A percentile compares a stretch with the other conserved stretches of the same genome.
These are phyloP conservation scores for Leuciscus waleckii DNA, from an alignment of 2,797 vertebrate genomes.

Conservation along the genomic window DNA sequence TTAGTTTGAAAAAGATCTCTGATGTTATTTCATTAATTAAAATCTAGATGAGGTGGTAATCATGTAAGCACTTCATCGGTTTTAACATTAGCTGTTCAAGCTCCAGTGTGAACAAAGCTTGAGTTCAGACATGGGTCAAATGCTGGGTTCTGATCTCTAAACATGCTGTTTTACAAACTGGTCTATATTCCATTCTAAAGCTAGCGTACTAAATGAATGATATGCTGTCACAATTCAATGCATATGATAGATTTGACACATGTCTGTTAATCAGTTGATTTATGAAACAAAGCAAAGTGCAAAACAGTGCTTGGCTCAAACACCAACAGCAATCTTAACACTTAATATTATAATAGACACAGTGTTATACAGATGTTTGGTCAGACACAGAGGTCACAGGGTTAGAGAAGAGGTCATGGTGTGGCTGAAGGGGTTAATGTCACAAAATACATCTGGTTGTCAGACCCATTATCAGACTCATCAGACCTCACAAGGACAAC, in stretches of 20 bases:
- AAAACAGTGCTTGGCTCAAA: slow-evolving; percentile 2
- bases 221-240: background rate
- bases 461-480: slow-evolving; percentile 30
- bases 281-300: slow-evolving; percentile 5
- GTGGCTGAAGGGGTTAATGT: slow-evolving; percentile 24
- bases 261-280: slow-evolving; percentile 20
- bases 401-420: slow-evolving; percentile 17
- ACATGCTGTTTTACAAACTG: background rate
- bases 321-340: background rate
- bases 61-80: slow-evolving; percentile 43
- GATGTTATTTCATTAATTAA: background rate
- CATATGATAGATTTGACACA: slow-evolving; percentile 17
- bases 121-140: slow-evolving; percentile 25
- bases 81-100: background rate
- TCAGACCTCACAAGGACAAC: slow-evolving; percentile 44
- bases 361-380: background rate
- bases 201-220: background rate
- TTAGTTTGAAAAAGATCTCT: background rate
- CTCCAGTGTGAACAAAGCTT: slow-evolving; percentile 20
- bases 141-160: background rate
- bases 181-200: background rate
- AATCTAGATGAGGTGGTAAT: slow-evolving; percentile 13
- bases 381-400: slow-evolving; percentile 6
- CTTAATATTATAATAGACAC: background rate
- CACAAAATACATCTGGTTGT: slow-evolving; percentile 4